Evolutionary conservation across 2,797 vertebrate species (phyloP), one percentile per base, ranked within the genome.

Genomic region (Tenualosa thibaudeaui): DNA sequence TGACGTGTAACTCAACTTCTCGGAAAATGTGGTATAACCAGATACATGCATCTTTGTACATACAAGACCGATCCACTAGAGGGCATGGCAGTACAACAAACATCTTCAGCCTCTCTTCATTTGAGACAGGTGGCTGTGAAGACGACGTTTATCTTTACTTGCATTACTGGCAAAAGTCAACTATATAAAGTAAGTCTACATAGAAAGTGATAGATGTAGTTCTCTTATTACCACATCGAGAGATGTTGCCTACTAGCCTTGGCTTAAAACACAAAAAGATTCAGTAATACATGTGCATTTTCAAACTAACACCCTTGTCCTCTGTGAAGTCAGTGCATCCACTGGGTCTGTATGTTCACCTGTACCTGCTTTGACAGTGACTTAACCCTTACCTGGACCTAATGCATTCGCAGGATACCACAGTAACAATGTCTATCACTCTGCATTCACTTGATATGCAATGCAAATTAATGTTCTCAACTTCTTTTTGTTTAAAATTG

Each of bases 1-100:
- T 94, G 95, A 96, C 95, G 95, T 95, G 94, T 95, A 93, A 90
- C 91, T 92, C 91, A 93, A 95, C 93, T 94, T 94, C 91, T 93
- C 92, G 81, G 89, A 86, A 86, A 85, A 84, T 87, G 90, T 88
- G 91, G 86, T 81, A 78, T 81, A 85, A 86, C 90, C 83, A 83
- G 87, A 87, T 85, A 85, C 58, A 43, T 15, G 50, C 54, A 3
- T n/a, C 26, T 53, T 0, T 87, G 92, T 85, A 84, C 51, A 19
- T 17, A 10, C 24, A 3, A 3, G 0, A 0, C 5, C 0, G 5
- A 82, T 3, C 92, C 95, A 89, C 92, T 13, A 92, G 94, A 85
- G 92, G 90, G 90, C 85, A 87, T 37, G 83, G 92, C 81, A 92
- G 84, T 12, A 3, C 85, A 78, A 15, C 19, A 75, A 43, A 71